phyloP scores from a whole-genome alignment of 2,888 invertebrate genomes.

The Tipula unca region DNA sequence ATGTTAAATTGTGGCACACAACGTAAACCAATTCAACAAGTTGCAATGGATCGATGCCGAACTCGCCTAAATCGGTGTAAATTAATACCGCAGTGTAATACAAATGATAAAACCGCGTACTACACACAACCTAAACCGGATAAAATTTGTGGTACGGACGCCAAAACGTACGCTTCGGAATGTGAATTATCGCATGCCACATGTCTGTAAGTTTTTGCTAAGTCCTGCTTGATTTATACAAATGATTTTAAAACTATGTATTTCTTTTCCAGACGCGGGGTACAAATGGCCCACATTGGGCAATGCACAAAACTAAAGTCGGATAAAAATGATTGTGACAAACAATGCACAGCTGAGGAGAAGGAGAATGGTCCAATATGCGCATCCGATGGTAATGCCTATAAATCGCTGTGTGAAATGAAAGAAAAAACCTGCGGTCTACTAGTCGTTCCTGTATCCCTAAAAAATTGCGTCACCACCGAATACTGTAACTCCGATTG shows the following conservation, averaged over 20 bases:
- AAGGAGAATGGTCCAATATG: slow-evolving; percentile 65
- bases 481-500: slow-evolving; percentile 63
- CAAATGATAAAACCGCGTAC: slow-evolving; percentile 40
- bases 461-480: slow-evolving; percentile 77
- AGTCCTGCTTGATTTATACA: not conserved
- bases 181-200: slow-evolving; percentile 76
- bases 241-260: not conserved
- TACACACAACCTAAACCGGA: slow-evolving; percentile 53
- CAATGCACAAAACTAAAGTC: slow-evolving; percentile 70
- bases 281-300: slow-evolving; percentile 81
- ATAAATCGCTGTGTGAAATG: slow-evolving; percentile 79
- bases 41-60: slow-evolving; percentile 67
- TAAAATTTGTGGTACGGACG: slow-evolving; percentile 85
- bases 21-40: slow-evolving; percentile 39
- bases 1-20: slow-evolving; percentile 76
- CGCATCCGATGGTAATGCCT: slow-evolving; percentile 84
- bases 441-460: slow-evolving; percentile 73
- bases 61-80: slow-evolving; percentile 65
- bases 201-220: slow-evolving; percentile 59
- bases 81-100: slow-evolving; percentile 58
- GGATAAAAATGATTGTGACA: slow-evolving; percentile 51
- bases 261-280: slow-evolving; percentile 55
- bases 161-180: slow-evolving; percentile 72
- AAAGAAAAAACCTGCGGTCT: slow-evolving; percentile 75
- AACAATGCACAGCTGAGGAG: slow-evolving; percentile 49